Conservation (phyloP, 2,888 invertebrate genomes). For the Cenopis cana region DNA sequence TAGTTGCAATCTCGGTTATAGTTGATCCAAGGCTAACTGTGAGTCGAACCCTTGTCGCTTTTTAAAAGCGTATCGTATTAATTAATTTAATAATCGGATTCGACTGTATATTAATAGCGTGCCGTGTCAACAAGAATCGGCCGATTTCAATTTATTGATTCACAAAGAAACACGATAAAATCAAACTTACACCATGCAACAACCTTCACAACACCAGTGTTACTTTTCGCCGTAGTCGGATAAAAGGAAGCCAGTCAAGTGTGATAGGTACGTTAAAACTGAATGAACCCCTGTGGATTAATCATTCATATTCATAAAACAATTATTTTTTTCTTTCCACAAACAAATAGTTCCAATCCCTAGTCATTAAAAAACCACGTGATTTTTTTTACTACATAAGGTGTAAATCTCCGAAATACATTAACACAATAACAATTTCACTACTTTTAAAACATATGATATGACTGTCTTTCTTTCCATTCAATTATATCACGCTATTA, state of each 20-base stretch:
- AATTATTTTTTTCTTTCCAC: neutral
- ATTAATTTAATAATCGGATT: neutral
- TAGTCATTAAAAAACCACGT: neutral
- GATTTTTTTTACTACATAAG: neutral
- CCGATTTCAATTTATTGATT: neutral
- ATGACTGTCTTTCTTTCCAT: constrained; percentile 13
- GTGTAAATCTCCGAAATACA: neutral
- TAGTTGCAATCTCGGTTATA: neutral
- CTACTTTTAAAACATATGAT: neutral
- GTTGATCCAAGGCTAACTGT: neutral
- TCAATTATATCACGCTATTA: neutral
- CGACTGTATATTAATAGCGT: neutral
- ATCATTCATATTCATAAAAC: neutral
- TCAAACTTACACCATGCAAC: neutral
- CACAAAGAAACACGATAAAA: neutral
- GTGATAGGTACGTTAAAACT: neutral
- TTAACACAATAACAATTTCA: neutral
- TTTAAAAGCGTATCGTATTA: neutral
- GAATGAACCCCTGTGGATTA: neutral
- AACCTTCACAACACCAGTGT: neutral
- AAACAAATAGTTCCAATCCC: neutral
- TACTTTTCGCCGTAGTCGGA: neutral
- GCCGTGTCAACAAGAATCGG: neutral
- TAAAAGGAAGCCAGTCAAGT: constrained; percentile 21
- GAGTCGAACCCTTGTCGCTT: neutral